Evolutionary conservation across 2,797 vertebrate species (phyloP), one percentile per base, ranked within the genome.

Genomic region (Parauchenoglanis ngamensis): DNA sequence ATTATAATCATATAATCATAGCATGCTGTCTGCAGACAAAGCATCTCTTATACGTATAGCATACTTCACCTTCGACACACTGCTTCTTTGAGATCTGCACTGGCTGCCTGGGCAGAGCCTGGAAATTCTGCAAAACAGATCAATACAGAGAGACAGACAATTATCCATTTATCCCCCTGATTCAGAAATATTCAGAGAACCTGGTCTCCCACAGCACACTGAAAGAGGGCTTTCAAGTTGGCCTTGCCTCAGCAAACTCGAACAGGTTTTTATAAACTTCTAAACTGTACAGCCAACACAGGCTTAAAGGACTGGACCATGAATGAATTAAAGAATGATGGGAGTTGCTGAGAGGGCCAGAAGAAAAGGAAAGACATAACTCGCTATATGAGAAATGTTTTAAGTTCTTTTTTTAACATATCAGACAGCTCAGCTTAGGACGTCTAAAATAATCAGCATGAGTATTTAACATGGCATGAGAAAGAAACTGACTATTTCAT

Each of bases 21-120:
- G 4, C 6, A 40, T 4, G 31, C 8, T 6, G 11, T 79, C 76
- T 31, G 52, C 77, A 40, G 56, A 59, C 77, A 40, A 56, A 28
- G 40, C 5, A 13, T 54, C 77, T 40, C 77, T 79, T 28, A 56
- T 54, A 35, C 28, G 23, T 40, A 4, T 4, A 10, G 0, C 15
- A 61, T 19, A 25, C 67, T 40, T 89, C 94, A 98, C 97, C 97
- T 95, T 94, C 93, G 85, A 94, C 80, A 85, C 91, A 89, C 70
- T 93, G 96, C 90, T 94, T 96, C 93, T 92, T 96, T 84, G 90
- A 90, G 90, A 99, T 94, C 84, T 94, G 95, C 87, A 99, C 92
- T 4, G 97, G 96, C 87, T 97, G 96, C 89, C 95, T 97, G 40
- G 97, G 97, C 88, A 99, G 94, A 54, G 97, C 97, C 93, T 99